Percentiles rank a stretch among this genome's conserved stretches.
These are phyloP conservation scores for Melieria picta DNA, from an alignment of 2,888 invertebrate species.

Conservation along the genomic window DNA sequence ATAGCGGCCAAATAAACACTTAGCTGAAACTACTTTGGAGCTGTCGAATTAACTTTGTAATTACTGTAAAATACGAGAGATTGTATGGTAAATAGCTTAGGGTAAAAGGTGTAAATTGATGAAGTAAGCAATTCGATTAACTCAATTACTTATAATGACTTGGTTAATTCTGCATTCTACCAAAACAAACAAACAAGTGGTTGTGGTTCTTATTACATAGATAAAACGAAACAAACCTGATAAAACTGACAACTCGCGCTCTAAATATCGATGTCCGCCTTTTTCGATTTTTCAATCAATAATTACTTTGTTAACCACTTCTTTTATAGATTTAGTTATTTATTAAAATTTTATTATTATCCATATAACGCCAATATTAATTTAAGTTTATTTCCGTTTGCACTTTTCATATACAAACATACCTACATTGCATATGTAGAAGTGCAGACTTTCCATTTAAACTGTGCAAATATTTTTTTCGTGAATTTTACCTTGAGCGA, in stretches of 20 bases:
- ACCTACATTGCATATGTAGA: too few relatives aligned
- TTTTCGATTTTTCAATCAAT: background rate
- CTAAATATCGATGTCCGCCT: background rate
- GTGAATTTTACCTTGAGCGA: slow-evolving; percentile 51
- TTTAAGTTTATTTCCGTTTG: slow-evolving; percentile 18
- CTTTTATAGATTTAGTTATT: slow-evolving; percentile 37
- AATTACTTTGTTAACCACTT: slow-evolving; percentile 25
- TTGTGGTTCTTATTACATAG: slow-evolving; percentile 63
- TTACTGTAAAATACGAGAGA: slow-evolving; percentile 47
- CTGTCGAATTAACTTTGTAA: slow-evolving; percentile 22
- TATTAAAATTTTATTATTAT: background rate
- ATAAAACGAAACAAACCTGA: background rate
- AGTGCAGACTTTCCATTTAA: background rate
- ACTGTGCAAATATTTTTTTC: slow-evolving; percentile 55
- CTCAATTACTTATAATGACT: too few relatives aligned
- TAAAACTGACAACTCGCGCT: background rate
- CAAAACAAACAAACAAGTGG: slow-evolving; percentile 58
- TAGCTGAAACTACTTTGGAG: background rate
- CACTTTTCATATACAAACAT: background rate
- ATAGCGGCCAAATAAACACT: background rate
- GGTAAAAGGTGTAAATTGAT: slow-evolving; percentile 19
- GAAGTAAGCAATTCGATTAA: too few relatives aligned
- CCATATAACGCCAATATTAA: background rate
- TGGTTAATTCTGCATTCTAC: slow-evolving; percentile 40
- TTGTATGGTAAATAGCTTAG: slow-evolving; percentile 2